Percentiles rank a stretch among this genome's conserved stretches.
These are phyloP conservation scores for Enchytraeus crypticus DNA, from an alignment of 2,888 invertebrate genomes.

Conservation along the genomic window DNA sequence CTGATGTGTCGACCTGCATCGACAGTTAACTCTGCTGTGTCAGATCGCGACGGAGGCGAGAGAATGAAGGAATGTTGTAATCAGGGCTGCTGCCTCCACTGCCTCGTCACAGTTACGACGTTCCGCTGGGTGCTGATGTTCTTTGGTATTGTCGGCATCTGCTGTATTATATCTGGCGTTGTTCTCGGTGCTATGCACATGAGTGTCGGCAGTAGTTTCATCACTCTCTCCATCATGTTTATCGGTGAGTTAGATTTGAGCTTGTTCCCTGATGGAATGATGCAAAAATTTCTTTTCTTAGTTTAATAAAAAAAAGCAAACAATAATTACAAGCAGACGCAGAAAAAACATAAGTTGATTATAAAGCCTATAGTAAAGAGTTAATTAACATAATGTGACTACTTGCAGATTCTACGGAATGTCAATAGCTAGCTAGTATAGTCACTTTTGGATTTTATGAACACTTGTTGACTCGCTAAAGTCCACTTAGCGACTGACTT, in stretches of 20 bases:
- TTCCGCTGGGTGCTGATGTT: conserved; percentile 45
- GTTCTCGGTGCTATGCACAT: conserved; percentile 38
- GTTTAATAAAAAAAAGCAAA: no score
- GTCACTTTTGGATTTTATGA: no score
- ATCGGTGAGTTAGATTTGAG: conserved; percentile 43
- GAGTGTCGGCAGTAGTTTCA: conserved; percentile 30
- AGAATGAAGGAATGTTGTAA: not conserved
- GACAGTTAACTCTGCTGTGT: not conserved
- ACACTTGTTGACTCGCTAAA: no score
- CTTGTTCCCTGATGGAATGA: no score
- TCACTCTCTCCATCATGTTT: conserved; percentile 46
- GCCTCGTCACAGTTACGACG: conserved; percentile 38
- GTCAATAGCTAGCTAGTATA: no score
- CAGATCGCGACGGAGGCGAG: not conserved
- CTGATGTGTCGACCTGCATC: not conserved
- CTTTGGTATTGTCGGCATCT: conserved; percentile 42
- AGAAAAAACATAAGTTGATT: no score
- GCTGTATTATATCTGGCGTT: conserved; percentile 44
- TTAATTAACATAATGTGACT: no score
- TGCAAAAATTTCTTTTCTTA: no score
- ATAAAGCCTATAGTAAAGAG: no score
- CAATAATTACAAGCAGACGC: no score
- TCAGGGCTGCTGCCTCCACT: conserved; percentile 25
- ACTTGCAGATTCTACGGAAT: no score
- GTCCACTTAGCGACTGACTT: no score